Conservation (phyloP, 2,797 vertebrate species). For the Chloroceryle amazona region DNA sequence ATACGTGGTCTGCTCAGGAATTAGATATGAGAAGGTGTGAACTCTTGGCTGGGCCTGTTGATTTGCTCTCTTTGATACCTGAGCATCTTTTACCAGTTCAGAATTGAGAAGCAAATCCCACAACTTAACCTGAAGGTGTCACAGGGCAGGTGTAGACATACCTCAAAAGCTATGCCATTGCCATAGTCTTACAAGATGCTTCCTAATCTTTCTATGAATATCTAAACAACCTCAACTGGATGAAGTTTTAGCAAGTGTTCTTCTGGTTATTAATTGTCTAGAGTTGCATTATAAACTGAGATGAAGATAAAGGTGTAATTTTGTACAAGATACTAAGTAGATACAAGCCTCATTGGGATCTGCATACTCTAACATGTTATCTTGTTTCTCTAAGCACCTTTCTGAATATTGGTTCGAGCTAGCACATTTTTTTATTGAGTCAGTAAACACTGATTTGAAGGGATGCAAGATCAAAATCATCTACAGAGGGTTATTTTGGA, state of each 20-base stretch:
- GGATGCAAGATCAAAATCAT: not conserved
- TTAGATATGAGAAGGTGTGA: fast-evolving
- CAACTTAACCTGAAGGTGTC: not conserved
- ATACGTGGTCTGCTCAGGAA: not conserved
- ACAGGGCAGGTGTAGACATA: not conserved
- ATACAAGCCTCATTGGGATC: not conserved
- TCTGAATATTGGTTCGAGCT: not conserved
- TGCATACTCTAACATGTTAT: fast-evolving
- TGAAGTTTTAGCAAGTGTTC: not conserved
- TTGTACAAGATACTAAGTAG: not conserved
- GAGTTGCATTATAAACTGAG: not conserved
- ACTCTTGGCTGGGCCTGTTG: not conserved
- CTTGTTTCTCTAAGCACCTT: not conserved
- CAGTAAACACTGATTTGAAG: not conserved
- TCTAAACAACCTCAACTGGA: not conserved
- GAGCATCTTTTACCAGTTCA: not conserved
- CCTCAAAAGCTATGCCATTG: not conserved
- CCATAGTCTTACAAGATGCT: not conserved
- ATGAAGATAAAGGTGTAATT: not conserved
- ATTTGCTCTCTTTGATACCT: not conserved
- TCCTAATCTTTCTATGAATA: not conserved
- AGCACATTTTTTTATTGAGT: not conserved
- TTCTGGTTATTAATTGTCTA: not conserved
- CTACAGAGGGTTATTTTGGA: not conserved
- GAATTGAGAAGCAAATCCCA: not conserved